These are phyloP conservation scores for Ceratothoa steindachneri DNA, from an alignment of 2,888 invertebrate species.

Conservation along the genomic window DNA sequence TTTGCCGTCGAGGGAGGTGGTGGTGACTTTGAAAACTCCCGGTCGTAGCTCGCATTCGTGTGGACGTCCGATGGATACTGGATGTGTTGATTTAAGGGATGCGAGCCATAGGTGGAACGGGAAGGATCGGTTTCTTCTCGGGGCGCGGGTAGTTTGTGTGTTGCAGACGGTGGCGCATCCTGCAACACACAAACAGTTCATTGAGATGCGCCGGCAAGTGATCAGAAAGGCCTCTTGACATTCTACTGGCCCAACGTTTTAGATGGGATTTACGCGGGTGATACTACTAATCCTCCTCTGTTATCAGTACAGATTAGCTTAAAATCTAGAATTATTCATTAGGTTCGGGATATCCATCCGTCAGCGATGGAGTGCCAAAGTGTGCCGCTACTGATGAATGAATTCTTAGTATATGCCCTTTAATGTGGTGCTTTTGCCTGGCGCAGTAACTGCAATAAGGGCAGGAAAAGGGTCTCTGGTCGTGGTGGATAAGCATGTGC, in stretches of 20 bases:
- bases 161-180: background rate
- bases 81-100: background rate
- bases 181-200: background rate
- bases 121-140: background rate
- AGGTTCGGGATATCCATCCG: too few species aligned
- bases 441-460: slow-evolving; percentile 36
- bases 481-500: slow-evolving; percentile 41
- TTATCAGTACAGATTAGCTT: too few species aligned
- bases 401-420: slow-evolving; percentile 29
- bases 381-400: slow-evolving; percentile 9
- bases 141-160: background rate
- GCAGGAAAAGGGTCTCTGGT: slow-evolving; percentile 36
- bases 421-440: slow-evolving; percentile 40
- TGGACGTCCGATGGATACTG: background rate
- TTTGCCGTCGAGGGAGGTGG: background rate
- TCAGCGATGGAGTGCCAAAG: too few species aligned
- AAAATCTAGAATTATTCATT: too few species aligned
- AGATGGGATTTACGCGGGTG: too few species aligned
- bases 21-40: background rate
- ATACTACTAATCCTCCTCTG: too few species aligned
- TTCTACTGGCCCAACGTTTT: too few species aligned
- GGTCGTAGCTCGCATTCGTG: slow-evolving; percentile 10
- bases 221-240: too few species aligned
- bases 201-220: too few species aligned
- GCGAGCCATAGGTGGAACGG: background rate